These are phyloP conservation scores for Diabrotica undecimpunctata DNA, from an alignment of 1,140 invertebrate genomes.

Conservation along the genomic window DNA sequence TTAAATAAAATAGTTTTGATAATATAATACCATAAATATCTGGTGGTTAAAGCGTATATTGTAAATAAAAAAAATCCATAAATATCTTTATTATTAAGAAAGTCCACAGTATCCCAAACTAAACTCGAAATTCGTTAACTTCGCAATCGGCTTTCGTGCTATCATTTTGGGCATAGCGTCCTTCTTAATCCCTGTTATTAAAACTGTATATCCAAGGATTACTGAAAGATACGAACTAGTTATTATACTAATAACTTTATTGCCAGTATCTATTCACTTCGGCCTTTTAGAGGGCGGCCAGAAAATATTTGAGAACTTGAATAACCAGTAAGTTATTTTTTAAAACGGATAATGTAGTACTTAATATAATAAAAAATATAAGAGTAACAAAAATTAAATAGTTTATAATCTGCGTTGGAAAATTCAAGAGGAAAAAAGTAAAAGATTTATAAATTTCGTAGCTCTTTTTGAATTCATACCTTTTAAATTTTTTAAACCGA, in stretches of 20 bases:
- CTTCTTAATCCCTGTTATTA: background rate
- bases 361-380: too few species aligned
- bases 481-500: too few species aligned
- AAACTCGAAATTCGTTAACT: background rate
- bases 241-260: constrained; percentile 2
- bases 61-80: too few species aligned
- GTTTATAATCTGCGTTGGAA: too few species aligned
- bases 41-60: too few species aligned
- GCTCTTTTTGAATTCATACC: too few species aligned
- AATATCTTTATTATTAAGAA: background rate
- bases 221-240: constrained; percentile 1
- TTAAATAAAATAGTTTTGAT: too few species aligned
- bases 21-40: background rate
- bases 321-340: too few species aligned
- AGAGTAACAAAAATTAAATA: too few species aligned
- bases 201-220: constrained; percentile 1
- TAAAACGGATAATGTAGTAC: too few species aligned
- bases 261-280: background rate
- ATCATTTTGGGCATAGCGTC: background rate
- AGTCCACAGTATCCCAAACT: background rate
- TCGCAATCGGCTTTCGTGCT: background rate
- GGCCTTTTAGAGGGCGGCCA: background rate
- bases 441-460: too few species aligned
- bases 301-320: background rate
- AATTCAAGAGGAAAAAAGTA: too few species aligned